Evolutionary conservation across 1,140 invertebrate genomes (phyloP), one percentile per base, ranked within the genome.

Genomic region (Drosophila leontia): DNA sequence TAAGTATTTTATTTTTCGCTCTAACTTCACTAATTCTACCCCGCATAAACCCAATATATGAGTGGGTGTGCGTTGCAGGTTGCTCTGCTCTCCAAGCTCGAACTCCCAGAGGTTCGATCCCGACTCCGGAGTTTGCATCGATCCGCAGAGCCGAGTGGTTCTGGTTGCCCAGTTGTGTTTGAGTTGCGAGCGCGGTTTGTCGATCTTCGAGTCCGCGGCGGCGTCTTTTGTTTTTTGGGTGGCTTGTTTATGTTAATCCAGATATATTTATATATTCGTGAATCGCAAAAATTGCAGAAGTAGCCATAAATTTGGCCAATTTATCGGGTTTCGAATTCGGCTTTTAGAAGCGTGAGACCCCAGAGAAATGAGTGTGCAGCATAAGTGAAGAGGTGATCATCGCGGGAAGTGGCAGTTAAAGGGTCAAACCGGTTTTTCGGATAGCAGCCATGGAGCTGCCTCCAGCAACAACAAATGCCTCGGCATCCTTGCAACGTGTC

Each of bases 371-470:
- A 44, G 61, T 74, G 69, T 71, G 45, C 64, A 64, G 78, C 80
- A 75, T 75, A 86, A 82, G 71, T 84, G 82, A 55, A 55, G 53
- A 37, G 23, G 53, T 55, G 53, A 55, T 55, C 53, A 90, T 79
- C 75, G 68, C 78, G 83, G 41, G 62, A 51, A 70, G 67, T 84
- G 45, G 85, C 69, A 87, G 76, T 69, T 72, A 84, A 90, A 90
- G 85, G 85, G 85, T 90, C 81, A 88, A 90, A 90, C 85, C 85
- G 85, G 85, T 90, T 90, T 85, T 71, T 64, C 69, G 59, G 74
- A 64, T 71, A 69, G 67, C 85, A 37, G 57, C 57, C 63, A 72
- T 72, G 69, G 69, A 58, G 69, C 57, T 61, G 61, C 51, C 85
- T 88, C 41, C 74, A 76, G 58, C 50, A 53, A 39, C 63, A 50